Percentiles rank a stretch among this genome's conserved stretches.
These are phyloP conservation scores for Esox lucius DNA, from an alignment of 2,797 vertebrate species.

Conservation along the genomic window DNA sequence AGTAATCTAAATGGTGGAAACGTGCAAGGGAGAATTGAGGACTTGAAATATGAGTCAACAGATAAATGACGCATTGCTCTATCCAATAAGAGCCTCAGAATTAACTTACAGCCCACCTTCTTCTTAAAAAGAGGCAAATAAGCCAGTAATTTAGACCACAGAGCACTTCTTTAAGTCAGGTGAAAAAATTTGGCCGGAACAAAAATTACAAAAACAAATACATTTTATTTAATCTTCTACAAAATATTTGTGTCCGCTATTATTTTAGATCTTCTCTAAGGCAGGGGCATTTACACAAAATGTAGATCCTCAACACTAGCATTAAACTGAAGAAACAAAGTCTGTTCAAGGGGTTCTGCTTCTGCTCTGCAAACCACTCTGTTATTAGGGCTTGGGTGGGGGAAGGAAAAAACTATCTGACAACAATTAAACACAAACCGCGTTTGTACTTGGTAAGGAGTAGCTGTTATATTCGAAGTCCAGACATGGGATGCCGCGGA, in stretches of 20 bases:
- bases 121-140: too few relatives aligned
- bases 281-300: not conserved
- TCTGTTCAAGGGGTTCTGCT: constrained; percentile 58
- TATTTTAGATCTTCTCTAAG: not conserved
- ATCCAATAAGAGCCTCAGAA: too few relatives aligned
- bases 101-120: too few relatives aligned
- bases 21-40: too few relatives aligned
- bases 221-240: too few relatives aligned
- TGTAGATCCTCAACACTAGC: constrained; percentile 38
- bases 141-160: too few relatives aligned
- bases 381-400: constrained; percentile 59
- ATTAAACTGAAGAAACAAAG: constrained; percentile 43
- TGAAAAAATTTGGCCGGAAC: too few relatives aligned
- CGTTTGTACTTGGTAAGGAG: constrained; percentile 69
- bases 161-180: too few relatives aligned
- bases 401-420: constrained; percentile 67
- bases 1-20: too few relatives aligned
- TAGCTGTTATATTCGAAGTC: constrained; percentile 68
- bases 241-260: not conserved
- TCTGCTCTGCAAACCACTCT: constrained; percentile 59
- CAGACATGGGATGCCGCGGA: constrained; percentile 68
- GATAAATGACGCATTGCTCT: too few relatives aligned
- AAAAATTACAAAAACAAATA: too few relatives aligned
- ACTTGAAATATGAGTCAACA: too few relatives aligned
- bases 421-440: constrained; percentile 75